Evolutionary conservation across 2,888 invertebrate genomes (phyloP), one percentile per base, ranked within the genome.

Genomic region (Crioceris asparagi): DNA sequence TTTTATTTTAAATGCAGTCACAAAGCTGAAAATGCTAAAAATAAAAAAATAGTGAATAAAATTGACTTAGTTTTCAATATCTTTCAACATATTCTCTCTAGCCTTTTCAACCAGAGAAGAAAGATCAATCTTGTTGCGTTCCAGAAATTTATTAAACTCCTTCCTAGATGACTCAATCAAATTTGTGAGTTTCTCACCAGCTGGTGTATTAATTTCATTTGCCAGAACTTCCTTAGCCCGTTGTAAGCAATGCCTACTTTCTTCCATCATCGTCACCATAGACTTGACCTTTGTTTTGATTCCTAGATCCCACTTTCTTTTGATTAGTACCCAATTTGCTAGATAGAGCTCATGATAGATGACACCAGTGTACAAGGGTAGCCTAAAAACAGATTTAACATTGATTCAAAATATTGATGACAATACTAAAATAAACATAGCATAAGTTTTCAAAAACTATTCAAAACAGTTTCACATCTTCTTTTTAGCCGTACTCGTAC

Each of bases 321-420:
- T 54, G 4, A 59, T 50, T 17, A 56, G 17, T 12, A 57, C 52
- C 53, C 55, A 56, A 36, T 59, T 57, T 12, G 55, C 55, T 33
- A 56, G 38, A 35, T 57, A 49, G 4, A 55, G 46, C 29, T 47
- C 47, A 44, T 81, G 79, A 14, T 82, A 69, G 32, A 86, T 70
- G 2, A 87, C 83, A n/a, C 80, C 79, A 1, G 76, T 73, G 53
- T 88, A 88, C 15, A 90, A 68, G 43, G 79, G 74, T 5, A 88
- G 64, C 47, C 68, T 66, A 48, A 32, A 40, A 41, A n/a, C 33
- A 31, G 7, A 40, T 18, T 11, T 15, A 14, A 35, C 8, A 3
- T 29, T 18, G n/a, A n/a, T n/a, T n/a, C n/a, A n/a, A n/a, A n/a
- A n/a, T n/a, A n/a, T n/a, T n/a, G n/a, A n/a, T n/a, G n/a, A n/a